phyloP scores from a whole-genome alignment of 2,797 vertebrate genomes.

The Onychomys arenicola region DNA sequence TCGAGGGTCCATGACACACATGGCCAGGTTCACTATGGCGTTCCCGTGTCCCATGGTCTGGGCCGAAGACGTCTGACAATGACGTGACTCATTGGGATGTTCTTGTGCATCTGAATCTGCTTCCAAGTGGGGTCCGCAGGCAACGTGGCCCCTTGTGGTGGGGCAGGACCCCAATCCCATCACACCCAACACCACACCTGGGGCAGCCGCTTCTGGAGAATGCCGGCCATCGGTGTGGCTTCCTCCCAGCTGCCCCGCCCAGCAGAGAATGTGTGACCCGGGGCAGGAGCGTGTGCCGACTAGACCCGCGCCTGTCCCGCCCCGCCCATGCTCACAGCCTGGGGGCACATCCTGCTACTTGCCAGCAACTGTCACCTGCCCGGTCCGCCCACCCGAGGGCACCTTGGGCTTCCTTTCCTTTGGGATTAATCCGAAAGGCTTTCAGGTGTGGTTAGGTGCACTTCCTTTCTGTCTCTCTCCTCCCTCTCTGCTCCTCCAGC shows the following conservation, averaged over 20 bases:
- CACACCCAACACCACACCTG: not conserved
- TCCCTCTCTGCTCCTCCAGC: not conserved
- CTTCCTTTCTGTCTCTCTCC: not conserved
- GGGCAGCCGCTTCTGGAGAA: not conserved
- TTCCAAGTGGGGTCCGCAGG: too few species aligned
- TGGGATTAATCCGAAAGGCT: not conserved
- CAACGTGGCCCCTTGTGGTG: rapidly evolving
- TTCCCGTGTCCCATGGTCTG: not conserved
- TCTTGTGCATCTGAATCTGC: not conserved
- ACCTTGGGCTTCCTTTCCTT: not conserved
- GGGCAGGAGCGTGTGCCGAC: not conserved
- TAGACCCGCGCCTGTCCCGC: not conserved
- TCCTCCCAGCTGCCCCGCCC: not conserved
- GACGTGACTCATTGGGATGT: not conserved
- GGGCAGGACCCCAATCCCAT: not conserved
- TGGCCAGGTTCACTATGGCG: rapidly evolving
- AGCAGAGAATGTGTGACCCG: not conserved
- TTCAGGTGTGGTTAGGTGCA: constrained; percentile 7
- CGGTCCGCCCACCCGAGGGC: not conserved
- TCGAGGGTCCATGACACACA: too few species aligned
- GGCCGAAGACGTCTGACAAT: not conserved
- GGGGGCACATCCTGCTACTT: not conserved
- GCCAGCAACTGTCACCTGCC: not conserved
- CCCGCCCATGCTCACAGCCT: not conserved
- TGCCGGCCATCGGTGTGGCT: too few species aligned